Conservation (phyloP, 2,797 vertebrate species). For the Sebastes hubbsi region DNA sequence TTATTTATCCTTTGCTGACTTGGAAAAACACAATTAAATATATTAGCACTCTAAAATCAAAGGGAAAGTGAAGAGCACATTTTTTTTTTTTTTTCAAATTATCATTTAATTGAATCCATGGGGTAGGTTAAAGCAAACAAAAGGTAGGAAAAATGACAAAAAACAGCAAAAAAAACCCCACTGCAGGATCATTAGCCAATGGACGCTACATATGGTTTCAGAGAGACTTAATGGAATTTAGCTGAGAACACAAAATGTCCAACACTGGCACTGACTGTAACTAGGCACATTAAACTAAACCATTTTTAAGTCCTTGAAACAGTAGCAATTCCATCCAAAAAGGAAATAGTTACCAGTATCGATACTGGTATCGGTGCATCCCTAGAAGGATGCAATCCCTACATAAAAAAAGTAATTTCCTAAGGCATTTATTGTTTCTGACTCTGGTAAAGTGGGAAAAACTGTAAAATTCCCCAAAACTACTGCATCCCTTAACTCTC, state of each 20-base stretch:
- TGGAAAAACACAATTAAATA: not conserved
- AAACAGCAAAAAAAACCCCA: not conserved
- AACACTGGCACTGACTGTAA: not conserved
- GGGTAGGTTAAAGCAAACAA: not conserved
- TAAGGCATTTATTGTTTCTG: no score
- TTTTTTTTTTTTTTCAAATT: not conserved
- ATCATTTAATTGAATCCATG: not conserved
- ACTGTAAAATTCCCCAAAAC: no score
- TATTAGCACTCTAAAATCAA: not conserved
- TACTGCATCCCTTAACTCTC: no score
- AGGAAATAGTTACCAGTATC: not conserved
- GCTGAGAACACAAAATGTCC: not conserved
- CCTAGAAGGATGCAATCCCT: no score
- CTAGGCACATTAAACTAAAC: constrained; percentile 1
- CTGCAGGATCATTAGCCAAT: not conserved
- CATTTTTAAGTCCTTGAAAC: constrained; percentile 11
- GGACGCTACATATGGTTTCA: not conserved
- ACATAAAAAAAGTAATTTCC: no score
- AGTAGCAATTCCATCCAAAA: not conserved
- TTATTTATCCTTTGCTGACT: constrained; percentile 1
- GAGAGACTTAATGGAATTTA: constrained; percentile 21
- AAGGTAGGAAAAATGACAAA: not conserved
- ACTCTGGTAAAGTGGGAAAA: no score
- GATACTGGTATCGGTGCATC: no score
- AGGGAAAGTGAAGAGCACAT: not conserved